phyloP scores from a whole-genome alignment of 2,113 vertebrate genomes.

The Hylia prasina region DNA sequence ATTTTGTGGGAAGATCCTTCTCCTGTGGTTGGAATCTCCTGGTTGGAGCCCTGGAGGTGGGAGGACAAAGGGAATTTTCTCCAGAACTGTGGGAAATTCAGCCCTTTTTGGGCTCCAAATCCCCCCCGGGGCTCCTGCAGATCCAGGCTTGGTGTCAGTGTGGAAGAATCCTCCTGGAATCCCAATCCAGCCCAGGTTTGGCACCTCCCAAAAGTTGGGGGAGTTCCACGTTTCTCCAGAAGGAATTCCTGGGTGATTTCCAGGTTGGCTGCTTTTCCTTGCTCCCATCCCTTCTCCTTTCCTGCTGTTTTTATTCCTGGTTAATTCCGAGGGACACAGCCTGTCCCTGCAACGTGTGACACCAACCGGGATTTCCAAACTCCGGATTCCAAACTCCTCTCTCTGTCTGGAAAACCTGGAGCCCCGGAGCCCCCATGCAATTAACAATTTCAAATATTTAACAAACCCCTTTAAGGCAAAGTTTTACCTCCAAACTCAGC shows the following conservation, averaged over 20 bases:
- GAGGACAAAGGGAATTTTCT: not conserved
- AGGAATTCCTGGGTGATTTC: not conserved
- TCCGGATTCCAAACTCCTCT: not conserved
- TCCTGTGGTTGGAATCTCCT: not conserved
- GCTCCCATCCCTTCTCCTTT: not conserved
- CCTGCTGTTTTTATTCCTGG: not conserved
- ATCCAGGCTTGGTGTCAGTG: not conserved
- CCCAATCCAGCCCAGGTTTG: not conserved
- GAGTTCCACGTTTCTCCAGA: not conserved
- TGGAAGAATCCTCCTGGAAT: not conserved
- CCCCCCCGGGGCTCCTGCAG: not conserved
- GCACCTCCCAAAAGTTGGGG: not conserved
- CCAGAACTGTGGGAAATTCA: not conserved
- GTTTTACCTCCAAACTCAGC: too few species aligned
- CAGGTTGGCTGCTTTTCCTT: not conserved
- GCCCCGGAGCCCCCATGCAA: too few species aligned
- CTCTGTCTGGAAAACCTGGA: not conserved
- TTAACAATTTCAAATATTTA: too few species aligned
- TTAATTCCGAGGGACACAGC: not conserved
- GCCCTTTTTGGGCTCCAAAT: accelerated
- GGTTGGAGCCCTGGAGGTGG: accelerated
- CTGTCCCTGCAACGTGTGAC: not conserved
- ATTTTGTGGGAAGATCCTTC: not conserved
- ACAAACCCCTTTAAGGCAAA: too few species aligned
- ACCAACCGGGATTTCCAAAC: not conserved